These are phyloP conservation scores for Thymelicus sylvestris DNA, from an alignment of 2,888 invertebrate genomes.

Conservation along the genomic window DNA sequence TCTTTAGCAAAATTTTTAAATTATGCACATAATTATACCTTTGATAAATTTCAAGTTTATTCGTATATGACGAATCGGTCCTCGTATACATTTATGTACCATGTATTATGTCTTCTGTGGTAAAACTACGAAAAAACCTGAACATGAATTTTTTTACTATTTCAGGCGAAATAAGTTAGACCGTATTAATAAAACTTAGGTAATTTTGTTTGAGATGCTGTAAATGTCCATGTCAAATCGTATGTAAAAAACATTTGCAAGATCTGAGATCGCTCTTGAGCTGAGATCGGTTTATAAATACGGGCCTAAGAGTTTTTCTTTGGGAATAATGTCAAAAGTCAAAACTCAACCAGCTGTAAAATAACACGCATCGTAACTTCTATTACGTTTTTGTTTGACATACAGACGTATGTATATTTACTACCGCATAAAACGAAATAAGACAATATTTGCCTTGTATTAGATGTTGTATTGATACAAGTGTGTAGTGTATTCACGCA, in stretches of 20 bases:
- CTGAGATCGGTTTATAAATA: too few relatives aligned
- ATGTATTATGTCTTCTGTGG: too few relatives aligned
- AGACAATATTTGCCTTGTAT: constrained; percentile 23
- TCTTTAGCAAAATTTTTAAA: neutral
- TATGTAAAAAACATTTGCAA: too few relatives aligned
- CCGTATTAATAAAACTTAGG: too few relatives aligned
- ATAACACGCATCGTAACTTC: neutral
- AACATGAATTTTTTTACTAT: neutral
- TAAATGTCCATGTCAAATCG: too few relatives aligned
- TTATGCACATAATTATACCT: too few relatives aligned
- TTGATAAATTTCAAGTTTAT: neutral
- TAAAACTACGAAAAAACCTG: constrained; percentile 46
- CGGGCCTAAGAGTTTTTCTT: too few relatives aligned
- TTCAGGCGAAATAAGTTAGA: too few relatives aligned
- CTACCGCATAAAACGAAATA: constrained; percentile 5
- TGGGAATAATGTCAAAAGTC: too few relatives aligned
- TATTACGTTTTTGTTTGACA: constrained; percentile 8
- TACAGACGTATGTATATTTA: constrained; percentile 5
- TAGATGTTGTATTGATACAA: constrained; percentile 21
- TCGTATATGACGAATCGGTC: constrained; percentile 52
- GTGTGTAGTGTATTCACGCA: constrained; percentile 20
- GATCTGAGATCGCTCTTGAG: too few relatives aligned
- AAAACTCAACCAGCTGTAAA: neutral
- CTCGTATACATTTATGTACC: constrained; percentile 39
- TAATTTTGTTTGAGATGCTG: too few relatives aligned